phyloP scores from a whole-genome alignment of 2,113 vertebrate genomes.

The Muntiacus reevesi region DNA sequence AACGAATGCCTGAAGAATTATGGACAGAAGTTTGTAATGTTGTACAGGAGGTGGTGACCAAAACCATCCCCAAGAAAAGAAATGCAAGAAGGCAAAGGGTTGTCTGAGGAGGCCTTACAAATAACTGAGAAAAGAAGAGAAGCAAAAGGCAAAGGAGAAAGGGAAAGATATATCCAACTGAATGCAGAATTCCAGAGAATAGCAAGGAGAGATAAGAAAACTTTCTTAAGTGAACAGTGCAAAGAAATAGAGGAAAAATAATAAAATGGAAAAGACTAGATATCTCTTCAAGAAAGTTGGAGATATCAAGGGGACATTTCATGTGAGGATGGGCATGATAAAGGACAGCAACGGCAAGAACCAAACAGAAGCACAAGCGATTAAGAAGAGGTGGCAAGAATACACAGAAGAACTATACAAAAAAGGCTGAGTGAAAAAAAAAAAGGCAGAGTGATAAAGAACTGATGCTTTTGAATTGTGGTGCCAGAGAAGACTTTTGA shows the following conservation, averaged over 20 bases:
- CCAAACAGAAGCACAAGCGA: background rate
- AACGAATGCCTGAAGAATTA: background rate
- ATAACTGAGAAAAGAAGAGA: background rate
- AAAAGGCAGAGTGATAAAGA: background rate
- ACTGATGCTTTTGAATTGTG: background rate
- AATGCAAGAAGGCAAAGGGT: background rate
- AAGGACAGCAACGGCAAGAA: background rate
- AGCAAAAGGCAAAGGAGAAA: background rate
- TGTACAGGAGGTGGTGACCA: background rate
- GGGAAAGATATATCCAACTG: background rate
- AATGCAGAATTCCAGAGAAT: background rate
- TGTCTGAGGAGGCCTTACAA: background rate
- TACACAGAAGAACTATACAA: background rate
- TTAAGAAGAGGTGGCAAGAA: background rate
- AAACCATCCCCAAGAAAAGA: background rate
- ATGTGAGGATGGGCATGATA: background rate
- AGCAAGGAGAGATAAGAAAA: background rate
- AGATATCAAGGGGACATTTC: background rate
- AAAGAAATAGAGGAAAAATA: background rate
- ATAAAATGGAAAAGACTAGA: background rate
- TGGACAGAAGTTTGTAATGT: rapidly evolving
- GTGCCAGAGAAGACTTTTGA: background rate
- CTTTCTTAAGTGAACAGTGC: background rate
- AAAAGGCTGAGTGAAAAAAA: background rate
- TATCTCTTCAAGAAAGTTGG: background rate